These are phyloP conservation scores for Drosophila kikkawai DNA, from an alignment of 1,140 invertebrate species.

Conservation along the genomic window DNA sequence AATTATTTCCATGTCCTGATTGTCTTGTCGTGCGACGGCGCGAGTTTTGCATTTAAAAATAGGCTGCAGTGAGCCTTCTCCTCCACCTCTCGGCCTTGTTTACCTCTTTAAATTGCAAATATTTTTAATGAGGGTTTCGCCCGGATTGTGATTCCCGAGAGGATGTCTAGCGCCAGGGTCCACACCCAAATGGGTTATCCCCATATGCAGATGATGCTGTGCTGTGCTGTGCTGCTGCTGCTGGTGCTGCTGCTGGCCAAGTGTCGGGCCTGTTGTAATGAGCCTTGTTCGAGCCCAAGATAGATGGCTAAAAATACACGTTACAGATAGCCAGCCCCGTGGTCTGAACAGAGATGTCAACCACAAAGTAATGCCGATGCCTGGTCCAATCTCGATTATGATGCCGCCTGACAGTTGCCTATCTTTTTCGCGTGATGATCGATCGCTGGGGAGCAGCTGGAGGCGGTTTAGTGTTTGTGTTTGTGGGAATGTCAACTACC, in stretches of 20 bases:
- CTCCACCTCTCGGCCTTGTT: constrained; percentile 12
- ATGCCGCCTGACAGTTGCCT: constrained; percentile 38
- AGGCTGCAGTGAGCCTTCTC: constrained; percentile 23
- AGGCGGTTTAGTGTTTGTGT: constrained; percentile 11
- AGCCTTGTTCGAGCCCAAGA: constrained; percentile 53
- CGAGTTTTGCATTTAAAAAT: constrained; percentile 80
- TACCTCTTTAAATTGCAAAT: constrained; percentile 70
- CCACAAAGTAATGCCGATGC: constrained; percentile 30
- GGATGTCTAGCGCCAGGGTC: constrained; percentile 55
- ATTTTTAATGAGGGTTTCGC: constrained; percentile 70
- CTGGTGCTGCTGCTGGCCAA: constrained; percentile 41
- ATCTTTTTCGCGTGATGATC: constrained; percentile 11
- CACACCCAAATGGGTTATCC: constrained; percentile 43
- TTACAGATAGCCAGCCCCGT: constrained; percentile 26
- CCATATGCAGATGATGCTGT: constrained; percentile 33
- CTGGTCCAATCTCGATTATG: constrained; percentile 32
- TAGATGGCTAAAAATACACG: constrained; percentile 65
- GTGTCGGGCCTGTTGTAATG: constrained; percentile 75
- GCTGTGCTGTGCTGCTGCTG: neutral
- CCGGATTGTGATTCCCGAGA: constrained; percentile 3
- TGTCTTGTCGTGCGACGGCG: constrained; percentile 75
- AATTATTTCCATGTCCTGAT: constrained; percentile 81
- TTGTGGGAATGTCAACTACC: constrained; percentile 4
- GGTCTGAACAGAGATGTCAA: constrained; percentile 48
- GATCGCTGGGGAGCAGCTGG: constrained; percentile 11